Base-by-base conservation (phyloP, 2,888 invertebrate species). In the Thymelicus lineola region DNA sequence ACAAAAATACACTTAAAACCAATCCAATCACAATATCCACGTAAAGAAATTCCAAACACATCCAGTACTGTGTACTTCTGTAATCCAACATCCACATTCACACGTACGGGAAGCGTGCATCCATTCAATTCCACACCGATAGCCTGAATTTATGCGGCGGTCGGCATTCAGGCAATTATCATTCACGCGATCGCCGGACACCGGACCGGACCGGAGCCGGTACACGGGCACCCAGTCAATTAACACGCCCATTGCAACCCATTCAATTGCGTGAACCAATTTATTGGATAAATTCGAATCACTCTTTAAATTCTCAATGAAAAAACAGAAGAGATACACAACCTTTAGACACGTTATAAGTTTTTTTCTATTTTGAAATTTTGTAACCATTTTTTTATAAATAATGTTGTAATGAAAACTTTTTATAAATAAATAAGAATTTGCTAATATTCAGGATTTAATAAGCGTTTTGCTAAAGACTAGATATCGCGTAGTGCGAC, bases 231-330 rank as follows among this genome's bases (percentile, higher is more conserved):
- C 85, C 88, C 86, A 82, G 77, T 85, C 91, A 90, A 91, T 91
- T 91, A 91, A 86, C 90, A 88, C 91, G 87, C 89, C 89, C 85
- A 89, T 87, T 82, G 86, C 85, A 87, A 88, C 85, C 86, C 88
- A 81, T 83, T 84, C 87, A 81, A 88, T 89, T 86, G 86, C 86
- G 86, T 86, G 79, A 82, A 81, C 74, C 85, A 83, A 90, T 91
- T 89, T 88, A 90, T 91, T 82, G 86, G 58, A 15, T 63, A 58
- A 67, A 82, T 81, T 80, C 77, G 79, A 79, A 77, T 67, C 46
- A 48, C 20, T 50, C 53, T 36, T 59, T 10, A 61, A 20, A 60
- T 45, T 12, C 15, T 55, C 12, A 12, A 55, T 12, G 6, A 55
- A 28, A 55, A 55, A 28, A 14, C 28, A 50, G 10, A 55, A 28